phyloP scores from a whole-genome alignment of 1,140 invertebrate genomes.

The Sitodiplosis mosellana region DNA sequence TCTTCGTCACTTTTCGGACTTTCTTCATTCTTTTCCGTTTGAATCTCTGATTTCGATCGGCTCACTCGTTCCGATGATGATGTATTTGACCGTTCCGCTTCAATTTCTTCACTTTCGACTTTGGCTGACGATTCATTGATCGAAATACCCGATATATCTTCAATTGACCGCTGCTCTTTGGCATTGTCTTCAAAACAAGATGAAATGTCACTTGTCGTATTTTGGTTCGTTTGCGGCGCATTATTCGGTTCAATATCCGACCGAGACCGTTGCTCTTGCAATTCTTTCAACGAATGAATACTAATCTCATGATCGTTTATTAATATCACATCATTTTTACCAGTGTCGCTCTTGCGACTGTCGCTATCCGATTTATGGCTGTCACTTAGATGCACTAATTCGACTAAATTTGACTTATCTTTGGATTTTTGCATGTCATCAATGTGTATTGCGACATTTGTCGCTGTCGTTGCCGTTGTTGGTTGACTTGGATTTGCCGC shows the following conservation, averaged over 20 bases:
- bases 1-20: background rate
- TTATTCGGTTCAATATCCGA: too few species aligned
- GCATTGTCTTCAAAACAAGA: background rate
- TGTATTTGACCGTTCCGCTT: background rate
- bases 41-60: background rate
- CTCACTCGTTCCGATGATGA: background rate
- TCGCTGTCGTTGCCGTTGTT: background rate
- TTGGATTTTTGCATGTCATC: slow-evolving; percentile 10
- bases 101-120: background rate
- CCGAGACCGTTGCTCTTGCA: background rate
- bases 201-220: background rate
- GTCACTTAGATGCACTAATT: background rate
- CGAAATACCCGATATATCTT: background rate
- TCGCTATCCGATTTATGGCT: background rate
- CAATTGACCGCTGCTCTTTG: background rate
- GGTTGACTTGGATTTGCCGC: background rate
- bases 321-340: slow-evolving; percentile 2
- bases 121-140: background rate
- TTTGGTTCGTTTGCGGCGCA: background rate
- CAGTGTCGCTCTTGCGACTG: background rate
- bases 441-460: background rate
- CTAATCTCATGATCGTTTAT: slow-evolving; percentile 3
- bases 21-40: background rate
- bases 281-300: slow-evolving; percentile 1
- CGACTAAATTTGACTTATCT: background rate